Conservation (phyloP, 1,140 invertebrate genomes). For the Drosophila malerkotliana region DNA sequence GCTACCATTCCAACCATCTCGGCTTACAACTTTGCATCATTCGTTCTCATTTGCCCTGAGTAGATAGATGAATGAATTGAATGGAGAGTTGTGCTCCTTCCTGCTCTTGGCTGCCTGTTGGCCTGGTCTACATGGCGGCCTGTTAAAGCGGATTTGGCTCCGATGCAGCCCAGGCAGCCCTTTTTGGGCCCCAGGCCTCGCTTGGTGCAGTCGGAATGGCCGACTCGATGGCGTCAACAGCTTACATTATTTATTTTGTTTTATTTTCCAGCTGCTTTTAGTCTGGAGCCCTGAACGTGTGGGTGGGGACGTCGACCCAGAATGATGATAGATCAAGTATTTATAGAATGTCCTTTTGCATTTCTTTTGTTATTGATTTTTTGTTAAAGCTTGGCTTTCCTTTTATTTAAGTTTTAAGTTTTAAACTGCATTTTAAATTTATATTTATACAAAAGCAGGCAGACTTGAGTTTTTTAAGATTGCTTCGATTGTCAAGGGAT, state of each 20-base stretch:
- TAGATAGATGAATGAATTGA: constrained; percentile 46
- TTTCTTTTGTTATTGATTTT: constrained; percentile 32
- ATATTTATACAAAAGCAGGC: too few species aligned
- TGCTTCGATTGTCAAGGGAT: not conserved
- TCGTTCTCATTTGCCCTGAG: constrained; percentile 58
- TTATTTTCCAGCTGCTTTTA: constrained; percentile 27
- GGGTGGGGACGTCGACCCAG: constrained; percentile 17
- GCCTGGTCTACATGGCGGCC: constrained; percentile 31
- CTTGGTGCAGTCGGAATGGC: constrained; percentile 22
- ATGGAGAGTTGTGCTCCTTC: constrained; percentile 43
- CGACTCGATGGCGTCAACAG: constrained; percentile 44
- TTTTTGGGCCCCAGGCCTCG: constrained; percentile 1
- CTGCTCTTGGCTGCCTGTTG: constrained; percentile 37
- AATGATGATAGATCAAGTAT: constrained; percentile 53
- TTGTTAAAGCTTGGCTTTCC: constrained; percentile 14
- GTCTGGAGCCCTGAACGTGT: constrained; percentile 4
- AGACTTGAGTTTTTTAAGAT: not conserved
- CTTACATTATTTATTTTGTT: constrained; percentile 60
- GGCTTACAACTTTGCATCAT: constrained; percentile 53
- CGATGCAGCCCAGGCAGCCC: constrained; percentile 5
- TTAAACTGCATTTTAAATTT: not conserved
- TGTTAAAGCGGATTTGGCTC: constrained; percentile 49
- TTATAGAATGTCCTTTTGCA: constrained; percentile 37
- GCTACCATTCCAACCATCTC: constrained; percentile 24
- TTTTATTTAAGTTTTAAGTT: constrained; percentile 5